Conservation (phyloP, 2,113 vertebrate genomes). For the Trogon melanurus region DNA sequence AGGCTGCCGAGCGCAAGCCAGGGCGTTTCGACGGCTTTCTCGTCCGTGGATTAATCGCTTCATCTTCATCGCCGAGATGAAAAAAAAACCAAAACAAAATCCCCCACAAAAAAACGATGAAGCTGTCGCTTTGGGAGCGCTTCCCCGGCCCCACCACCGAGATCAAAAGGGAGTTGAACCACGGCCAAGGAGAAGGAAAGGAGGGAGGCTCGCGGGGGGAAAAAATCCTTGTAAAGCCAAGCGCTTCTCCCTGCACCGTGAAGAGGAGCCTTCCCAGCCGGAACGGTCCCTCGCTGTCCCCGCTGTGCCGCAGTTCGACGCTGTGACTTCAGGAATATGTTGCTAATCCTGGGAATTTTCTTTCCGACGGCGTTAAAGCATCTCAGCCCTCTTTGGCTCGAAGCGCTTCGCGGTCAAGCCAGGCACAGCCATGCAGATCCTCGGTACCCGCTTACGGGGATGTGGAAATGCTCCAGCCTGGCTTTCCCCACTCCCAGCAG, state of each 20-base stretch:
- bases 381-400: neutral
- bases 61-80: neutral
- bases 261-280: neutral
- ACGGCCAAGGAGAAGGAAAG: neutral
- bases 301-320: accelerated
- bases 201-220: accelerated
- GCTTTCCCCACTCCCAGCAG: neutral
- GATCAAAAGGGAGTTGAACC: neutral
- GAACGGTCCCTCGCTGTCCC: accelerated
- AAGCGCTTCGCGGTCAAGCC: neutral
- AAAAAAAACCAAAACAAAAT: neutral
- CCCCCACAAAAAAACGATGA: neutral
- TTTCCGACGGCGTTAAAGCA: neutral
- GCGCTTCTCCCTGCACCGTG: accelerated
- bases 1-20: neutral
- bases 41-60: neutral
- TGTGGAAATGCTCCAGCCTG: neutral
- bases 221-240: neutral
- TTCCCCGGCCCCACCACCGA: accelerated
- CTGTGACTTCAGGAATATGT: neutral
- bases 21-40: neutral
- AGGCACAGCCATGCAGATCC: neutral
- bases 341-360: slow-evolving; percentile 50
- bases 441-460: neutral
- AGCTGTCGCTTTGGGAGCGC: neutral